phyloP scores from a whole-genome alignment of 2,113 vertebrate species.

The Hiodon tergisus region DNA sequence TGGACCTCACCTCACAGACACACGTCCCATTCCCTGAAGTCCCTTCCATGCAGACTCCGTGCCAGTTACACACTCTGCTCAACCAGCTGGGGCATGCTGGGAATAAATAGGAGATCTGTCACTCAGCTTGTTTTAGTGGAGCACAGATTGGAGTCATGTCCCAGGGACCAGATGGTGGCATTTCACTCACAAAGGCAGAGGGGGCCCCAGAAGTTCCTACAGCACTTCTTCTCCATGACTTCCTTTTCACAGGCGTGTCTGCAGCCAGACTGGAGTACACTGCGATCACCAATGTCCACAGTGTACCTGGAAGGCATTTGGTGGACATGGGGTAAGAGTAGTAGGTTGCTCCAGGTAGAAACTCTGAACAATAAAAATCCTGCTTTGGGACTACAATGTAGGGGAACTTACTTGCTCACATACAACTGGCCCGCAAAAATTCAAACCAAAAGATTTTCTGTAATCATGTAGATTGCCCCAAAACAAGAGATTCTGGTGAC shows the following conservation, averaged over 20 bases:
- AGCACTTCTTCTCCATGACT: conserved; percentile 66
- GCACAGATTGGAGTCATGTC: not conserved
- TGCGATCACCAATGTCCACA: conserved; percentile 62
- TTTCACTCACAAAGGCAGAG: conserved; percentile 72
- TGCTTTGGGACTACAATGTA: too few species aligned
- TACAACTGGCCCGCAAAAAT: too few species aligned
- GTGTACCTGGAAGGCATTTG: conserved; percentile 62
- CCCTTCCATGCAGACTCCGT: conserved; percentile 78
- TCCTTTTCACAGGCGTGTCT: conserved; percentile 61
- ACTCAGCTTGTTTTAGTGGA: not conserved
- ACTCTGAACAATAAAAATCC: too few species aligned
- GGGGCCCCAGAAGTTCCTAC: conserved; percentile 77
- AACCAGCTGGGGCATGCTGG: conserved; percentile 81
- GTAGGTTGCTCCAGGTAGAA: not conserved
- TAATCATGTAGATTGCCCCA: too few species aligned
- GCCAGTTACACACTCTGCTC: conserved; percentile 68
- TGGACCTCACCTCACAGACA: too few species aligned
- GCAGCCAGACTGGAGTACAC: conserved; percentile 67
- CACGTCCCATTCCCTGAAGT: conserved; percentile 75
- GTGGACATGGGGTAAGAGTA: not conserved
- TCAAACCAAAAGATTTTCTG: too few species aligned
- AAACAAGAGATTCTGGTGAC: too few species aligned
- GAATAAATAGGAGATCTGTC: conserved; percentile 20
- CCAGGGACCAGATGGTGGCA: not conserved
- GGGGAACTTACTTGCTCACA: too few species aligned